Evolutionary conservation across 92 coral and sea anemone genomes (phyloP).

Genomic region (Actinostola sp.): DNA sequence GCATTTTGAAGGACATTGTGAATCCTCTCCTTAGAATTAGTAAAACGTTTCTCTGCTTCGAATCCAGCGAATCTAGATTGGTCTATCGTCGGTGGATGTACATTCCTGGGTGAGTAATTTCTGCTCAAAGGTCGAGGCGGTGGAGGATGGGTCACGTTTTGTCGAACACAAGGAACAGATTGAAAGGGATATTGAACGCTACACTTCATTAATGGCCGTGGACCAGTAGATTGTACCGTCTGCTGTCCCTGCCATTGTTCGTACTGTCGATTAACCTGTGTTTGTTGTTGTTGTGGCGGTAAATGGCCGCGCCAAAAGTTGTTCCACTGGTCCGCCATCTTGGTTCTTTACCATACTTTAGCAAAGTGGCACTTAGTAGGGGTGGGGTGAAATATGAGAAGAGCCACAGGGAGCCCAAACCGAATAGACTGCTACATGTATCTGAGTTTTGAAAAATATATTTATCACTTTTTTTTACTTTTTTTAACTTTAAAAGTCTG

Average conservation of each 20-base stretch:
- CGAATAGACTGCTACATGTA: too few species aligned
- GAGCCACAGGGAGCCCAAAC: background rate
- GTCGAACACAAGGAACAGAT: slow-evolving; percentile 23
- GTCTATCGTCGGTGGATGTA: slow-evolving; percentile 18
- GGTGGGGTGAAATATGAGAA: background rate
- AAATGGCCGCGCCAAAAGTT: slow-evolving; percentile 31
- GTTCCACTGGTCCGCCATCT: slow-evolving; percentile 46
- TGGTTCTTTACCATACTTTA: slow-evolving; percentile 5
- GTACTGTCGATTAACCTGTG: slow-evolving; percentile 19
- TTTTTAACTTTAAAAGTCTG: too few species aligned
- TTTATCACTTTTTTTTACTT: too few species aligned
- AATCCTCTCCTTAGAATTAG: slow-evolving; percentile 74
- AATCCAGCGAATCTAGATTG: slow-evolving; percentile 55
- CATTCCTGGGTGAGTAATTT: slow-evolving; percentile 1
- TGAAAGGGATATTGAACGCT: slow-evolving; percentile 18
- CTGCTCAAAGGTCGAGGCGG: slow-evolving; percentile 2
- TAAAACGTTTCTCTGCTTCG: slow-evolving; percentile 73
- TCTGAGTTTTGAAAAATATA: too few species aligned
- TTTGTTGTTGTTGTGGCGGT: slow-evolving; percentile 22
- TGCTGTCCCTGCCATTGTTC: slow-evolving; percentile 21
- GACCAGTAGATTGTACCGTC: slow-evolving; percentile 25
- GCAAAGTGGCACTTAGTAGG: too few species aligned
- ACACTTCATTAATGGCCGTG: slow-evolving; percentile 26
- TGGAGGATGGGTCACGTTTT: slow-evolving; percentile 23
- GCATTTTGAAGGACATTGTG: slow-evolving; percentile 83